Evolutionary conservation across 2,888 invertebrate genomes (phyloP).

Genomic region (Crossocerus cetratus): DNA sequence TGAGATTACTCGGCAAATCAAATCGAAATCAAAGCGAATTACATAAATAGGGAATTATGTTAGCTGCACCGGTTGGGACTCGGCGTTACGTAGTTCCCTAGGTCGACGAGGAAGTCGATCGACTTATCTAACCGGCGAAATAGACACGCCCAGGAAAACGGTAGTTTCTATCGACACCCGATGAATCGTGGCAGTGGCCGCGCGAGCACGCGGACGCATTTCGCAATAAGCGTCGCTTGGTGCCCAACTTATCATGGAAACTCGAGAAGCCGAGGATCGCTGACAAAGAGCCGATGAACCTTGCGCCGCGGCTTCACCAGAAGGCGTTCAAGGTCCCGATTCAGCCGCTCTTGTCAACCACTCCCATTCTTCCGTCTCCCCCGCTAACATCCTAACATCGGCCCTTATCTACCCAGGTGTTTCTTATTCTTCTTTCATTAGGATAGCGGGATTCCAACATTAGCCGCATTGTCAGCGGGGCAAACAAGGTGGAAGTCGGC

Average conservation of each 20-base stretch:
- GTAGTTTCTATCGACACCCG: slow-evolving; percentile 5
- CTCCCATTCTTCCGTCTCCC: background rate
- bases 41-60: background rate
- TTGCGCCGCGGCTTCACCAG: too few relatives aligned
- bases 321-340: background rate
- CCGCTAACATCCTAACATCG: background rate
- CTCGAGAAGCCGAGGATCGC: background rate
- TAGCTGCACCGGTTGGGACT: background rate
- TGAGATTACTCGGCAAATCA: background rate
- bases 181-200: slow-evolving; percentile 7
- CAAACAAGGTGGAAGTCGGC: slow-evolving; percentile 8
- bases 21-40: background rate
- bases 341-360: background rate
- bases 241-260: slow-evolving; percentile 19
- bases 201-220: background rate
- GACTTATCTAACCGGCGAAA: slow-evolving; percentile 3
- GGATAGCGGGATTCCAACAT: background rate
- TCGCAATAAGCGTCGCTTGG: slow-evolving; percentile 10
- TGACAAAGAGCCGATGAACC: background rate
- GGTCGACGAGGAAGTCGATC: slow-evolving; percentile 10
- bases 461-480: slow-evolving; percentile 13
- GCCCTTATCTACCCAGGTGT: background rate
- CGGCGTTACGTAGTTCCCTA: background rate
- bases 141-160: slow-evolving; percentile 24
- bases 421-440: slow-evolving; percentile 7